These are phyloP conservation scores for Xiphophorus hellerii DNA, from an alignment of 2,113 vertebrate species.

Conservation along the genomic window DNA sequence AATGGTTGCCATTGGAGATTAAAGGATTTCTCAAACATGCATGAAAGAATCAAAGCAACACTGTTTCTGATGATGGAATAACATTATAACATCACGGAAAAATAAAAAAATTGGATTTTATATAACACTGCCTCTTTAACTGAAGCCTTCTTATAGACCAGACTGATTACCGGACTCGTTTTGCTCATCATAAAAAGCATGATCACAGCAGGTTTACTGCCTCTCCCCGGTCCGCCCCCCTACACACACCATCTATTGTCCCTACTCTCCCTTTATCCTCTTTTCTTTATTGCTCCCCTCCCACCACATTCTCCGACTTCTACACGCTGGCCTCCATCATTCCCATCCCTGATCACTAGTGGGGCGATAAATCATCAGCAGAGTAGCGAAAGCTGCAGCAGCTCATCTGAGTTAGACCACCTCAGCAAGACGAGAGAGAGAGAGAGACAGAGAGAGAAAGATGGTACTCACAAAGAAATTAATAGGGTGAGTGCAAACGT, in stretches of 20 bases:
- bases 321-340: slow-evolving; percentile 33
- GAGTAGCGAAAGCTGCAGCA: slow-evolving; percentile 62
- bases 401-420: slow-evolving; percentile 61
- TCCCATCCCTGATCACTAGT: slow-evolving; percentile 41
- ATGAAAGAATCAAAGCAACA: no score
- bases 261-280: slow-evolving; percentile 25
- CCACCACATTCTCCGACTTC: neutral
- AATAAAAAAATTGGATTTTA: no score
- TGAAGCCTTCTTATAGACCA: slow-evolving; percentile 43
- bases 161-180: slow-evolving; percentile 21
- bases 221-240: slow-evolving; percentile 1
- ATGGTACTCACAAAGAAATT: slow-evolving; percentile 34
- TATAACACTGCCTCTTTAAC: neutral
- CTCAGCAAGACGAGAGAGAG: slow-evolving; percentile 28
- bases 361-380: slow-evolving; percentile 68
- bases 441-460: slow-evolving; percentile 10
- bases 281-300: slow-evolving; percentile 19
- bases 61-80: no score
- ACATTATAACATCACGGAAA: no score
- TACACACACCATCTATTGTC: no score
- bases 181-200: slow-evolving; percentile 32
- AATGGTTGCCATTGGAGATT: no score
- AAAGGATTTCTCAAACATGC: no score
- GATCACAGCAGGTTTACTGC: slow-evolving; percentile 42
- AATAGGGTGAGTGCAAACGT: slow-evolving; percentile 52